Evolutionary conservation across 2,113 vertebrate genomes (phyloP).

Genomic region (Pelmatolapia mariae): DNA sequence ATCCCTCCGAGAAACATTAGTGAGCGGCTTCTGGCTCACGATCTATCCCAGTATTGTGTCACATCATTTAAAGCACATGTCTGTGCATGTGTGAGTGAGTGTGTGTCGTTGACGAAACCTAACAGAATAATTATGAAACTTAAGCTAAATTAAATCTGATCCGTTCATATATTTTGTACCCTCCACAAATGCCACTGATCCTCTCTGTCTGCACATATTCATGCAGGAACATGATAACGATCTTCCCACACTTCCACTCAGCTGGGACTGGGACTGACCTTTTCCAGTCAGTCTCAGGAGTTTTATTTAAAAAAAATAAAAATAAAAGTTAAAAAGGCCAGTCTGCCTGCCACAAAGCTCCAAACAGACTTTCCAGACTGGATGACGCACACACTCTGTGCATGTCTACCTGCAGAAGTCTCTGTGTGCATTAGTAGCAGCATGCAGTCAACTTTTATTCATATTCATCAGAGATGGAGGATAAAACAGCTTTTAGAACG

Average conservation of each 20-base stretch:
- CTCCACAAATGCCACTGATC: background rate
- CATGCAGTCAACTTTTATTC: background rate
- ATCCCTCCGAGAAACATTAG: background rate
- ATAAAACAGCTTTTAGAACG: background rate
- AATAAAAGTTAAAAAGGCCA: background rate
- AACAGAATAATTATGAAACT: background rate
- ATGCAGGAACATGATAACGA: background rate
- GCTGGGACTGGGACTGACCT: background rate
- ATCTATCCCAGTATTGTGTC: background rate
- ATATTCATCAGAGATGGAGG: background rate
- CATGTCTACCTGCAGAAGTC: background rate
- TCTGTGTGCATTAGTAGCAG: background rate
- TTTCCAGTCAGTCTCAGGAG: background rate
- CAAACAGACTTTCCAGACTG: slow-evolving; percentile 12
- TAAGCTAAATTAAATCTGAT: background rate
- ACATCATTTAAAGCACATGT: background rate
- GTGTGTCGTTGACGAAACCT: background rate
- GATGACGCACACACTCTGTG: slow-evolving; percentile 3
- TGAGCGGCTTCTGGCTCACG: background rate
- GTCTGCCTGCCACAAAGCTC: background rate
- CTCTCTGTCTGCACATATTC: background rate
- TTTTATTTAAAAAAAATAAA: background rate
- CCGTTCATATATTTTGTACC: background rate
- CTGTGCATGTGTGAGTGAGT: background rate
- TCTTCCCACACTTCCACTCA: background rate